Evolutionary conservation across 2,797 vertebrate species (phyloP), one percentile per base, ranked within the genome.

Genomic region (Ctenopoma kingsleyae): DNA sequence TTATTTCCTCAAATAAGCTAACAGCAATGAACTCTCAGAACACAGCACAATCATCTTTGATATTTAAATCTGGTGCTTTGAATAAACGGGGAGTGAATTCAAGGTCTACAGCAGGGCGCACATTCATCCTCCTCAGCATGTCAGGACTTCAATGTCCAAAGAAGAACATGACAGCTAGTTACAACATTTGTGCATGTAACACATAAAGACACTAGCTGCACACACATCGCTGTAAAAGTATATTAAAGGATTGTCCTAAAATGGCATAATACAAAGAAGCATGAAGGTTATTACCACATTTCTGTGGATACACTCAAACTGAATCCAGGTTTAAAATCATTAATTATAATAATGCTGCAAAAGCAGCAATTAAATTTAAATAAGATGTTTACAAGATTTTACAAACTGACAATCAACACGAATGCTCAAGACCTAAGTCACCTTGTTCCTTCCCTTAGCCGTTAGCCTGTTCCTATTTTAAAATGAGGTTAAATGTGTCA

Each of bases 61-160:
- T 92, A 93, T 94, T 93, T 73, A 92, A 92, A 93, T 93, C 38
- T 5, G 47, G 59, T 59, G 82, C 78, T 86, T 80, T 88, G 81
- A 91, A 90, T 78, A n/a, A 84, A 80, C 20, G 53, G 67, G 53
- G 59, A 71, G 66, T 47, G 69, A 82, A 88, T 86, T 76, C 69
- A 76, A 76, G 69, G 67, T 83, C 66, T 85, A 60, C 53, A 67
- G 76, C 52, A 30, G 65, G 74, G 71, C 7, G 19, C 62, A 76
- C 67, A 67, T 88, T 89, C 64, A 83, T 81, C 58, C 70, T 41
- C 22, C 50, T 76, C 58, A 56, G 69, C 8, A 47, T 58, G 53
- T 67, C 69, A 76, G 71, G 77, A 87, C 82, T 87, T 88, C 82
- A 73, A 87, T 87, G 81, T 89, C 71, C 55, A 71, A 46, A 72